These are phyloP conservation scores for Myrmecobius fasciatus DNA, from an alignment of 2,113 vertebrate genomes.

Conservation along the genomic window DNA sequence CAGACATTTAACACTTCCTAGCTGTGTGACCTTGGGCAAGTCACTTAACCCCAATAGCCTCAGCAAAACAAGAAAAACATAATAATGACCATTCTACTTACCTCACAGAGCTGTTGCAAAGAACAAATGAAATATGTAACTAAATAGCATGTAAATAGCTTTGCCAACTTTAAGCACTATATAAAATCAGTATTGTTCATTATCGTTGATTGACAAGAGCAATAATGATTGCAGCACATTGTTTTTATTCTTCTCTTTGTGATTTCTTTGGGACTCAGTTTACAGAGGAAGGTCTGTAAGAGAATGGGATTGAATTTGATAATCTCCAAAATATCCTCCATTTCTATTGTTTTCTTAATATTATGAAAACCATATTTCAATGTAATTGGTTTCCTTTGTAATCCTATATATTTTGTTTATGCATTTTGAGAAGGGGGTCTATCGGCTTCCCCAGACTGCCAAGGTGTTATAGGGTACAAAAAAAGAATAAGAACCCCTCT, in stretches of 20 bases:
- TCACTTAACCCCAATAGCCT: too few relatives aligned
- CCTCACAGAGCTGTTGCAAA: not conserved
- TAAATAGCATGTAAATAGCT: too few relatives aligned
- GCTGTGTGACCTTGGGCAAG: too few relatives aligned
- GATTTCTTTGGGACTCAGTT: not conserved
- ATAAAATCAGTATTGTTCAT: too few relatives aligned
- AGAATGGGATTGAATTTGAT: not conserved
- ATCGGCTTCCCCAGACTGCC: not conserved
- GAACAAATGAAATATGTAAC: too few relatives aligned
- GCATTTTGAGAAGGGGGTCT: not conserved
- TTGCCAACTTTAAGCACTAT: too few relatives aligned
- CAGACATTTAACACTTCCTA: too few relatives aligned
- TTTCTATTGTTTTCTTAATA: not conserved
- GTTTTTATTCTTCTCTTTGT: not conserved
- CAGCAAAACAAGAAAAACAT: too few relatives aligned
- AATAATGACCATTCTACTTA: not conserved
- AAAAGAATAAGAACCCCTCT: not conserved
- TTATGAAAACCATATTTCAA: not conserved
- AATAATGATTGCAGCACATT: too few relatives aligned
- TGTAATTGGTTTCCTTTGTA: not conserved
- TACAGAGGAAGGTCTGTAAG: not conserved
- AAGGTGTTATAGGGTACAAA: not conserved
- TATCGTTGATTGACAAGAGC: too few relatives aligned
- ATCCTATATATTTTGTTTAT: not conserved
- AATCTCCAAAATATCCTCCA: not conserved